Evolutionary conservation across 1,140 invertebrate species (phyloP).

Genomic region (Oncopeltus fasciatus): DNA sequence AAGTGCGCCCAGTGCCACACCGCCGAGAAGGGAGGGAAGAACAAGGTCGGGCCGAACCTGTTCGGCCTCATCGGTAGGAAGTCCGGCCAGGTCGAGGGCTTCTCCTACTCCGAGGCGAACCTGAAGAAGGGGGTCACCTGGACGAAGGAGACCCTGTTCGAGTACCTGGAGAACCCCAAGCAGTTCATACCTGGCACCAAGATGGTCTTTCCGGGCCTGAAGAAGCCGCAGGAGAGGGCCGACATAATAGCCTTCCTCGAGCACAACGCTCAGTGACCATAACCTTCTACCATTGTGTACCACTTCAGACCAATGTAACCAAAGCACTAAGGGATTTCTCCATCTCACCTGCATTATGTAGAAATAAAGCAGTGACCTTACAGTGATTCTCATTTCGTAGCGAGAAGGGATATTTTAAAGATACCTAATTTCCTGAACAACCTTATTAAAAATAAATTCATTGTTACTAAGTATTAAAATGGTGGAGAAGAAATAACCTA

Average conservation of each 20-base stretch:
- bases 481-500: too few relatives aligned
- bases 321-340: too few relatives aligned
- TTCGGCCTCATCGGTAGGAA: constrained; percentile 17
- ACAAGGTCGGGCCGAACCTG: constrained; percentile 97
- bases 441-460: too few relatives aligned
- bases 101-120: constrained; percentile 81
- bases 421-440: too few relatives aligned
- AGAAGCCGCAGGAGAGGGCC: constrained; percentile 54
- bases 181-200: constrained; percentile 73
- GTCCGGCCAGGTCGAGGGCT: constrained; percentile 84
- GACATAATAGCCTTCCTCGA: constrained; percentile 67
- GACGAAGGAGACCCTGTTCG: constrained; percentile 45
- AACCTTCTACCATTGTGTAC: too few relatives aligned
- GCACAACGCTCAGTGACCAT: too few relatives aligned
- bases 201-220: constrained; percentile 71
- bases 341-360: too few relatives aligned
- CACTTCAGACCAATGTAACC: too few relatives aligned
- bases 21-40: constrained; percentile 80
- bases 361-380: too few relatives aligned
- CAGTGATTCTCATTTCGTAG: too few relatives aligned
- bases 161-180: constrained; percentile 62
- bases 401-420: too few relatives aligned
- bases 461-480: too few relatives aligned
- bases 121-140: constrained; percentile 38
- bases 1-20: constrained; percentile 94